These are phyloP conservation scores for Druon quercuslanigerum DNA, from an alignment of 1,140 invertebrate genomes.

Conservation along the genomic window DNA sequence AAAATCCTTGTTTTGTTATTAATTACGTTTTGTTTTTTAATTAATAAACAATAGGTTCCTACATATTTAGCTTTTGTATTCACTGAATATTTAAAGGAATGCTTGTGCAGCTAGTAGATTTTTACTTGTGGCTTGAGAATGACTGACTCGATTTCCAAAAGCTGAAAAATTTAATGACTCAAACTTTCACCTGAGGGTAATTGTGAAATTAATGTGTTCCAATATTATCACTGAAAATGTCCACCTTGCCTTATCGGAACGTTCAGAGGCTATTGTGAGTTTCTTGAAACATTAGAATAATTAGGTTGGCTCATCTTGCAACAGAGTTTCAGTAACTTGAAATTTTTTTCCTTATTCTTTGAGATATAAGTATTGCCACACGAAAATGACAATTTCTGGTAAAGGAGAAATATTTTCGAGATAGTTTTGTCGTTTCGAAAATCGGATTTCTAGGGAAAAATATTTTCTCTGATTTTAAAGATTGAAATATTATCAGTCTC, in stretches of 20 bases:
- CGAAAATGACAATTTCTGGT: too few species aligned
- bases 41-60: too few species aligned
- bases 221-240: not conserved
- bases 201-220: slow-evolving; percentile 1
- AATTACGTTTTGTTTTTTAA: too few species aligned
- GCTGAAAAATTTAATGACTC: slow-evolving; percentile 17
- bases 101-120: not conserved
- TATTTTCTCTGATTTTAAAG: too few species aligned
- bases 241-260: slow-evolving; percentile 7
- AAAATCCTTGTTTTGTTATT: too few species aligned
- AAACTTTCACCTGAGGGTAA: not conserved
- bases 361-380: too few species aligned
- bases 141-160: not conserved
- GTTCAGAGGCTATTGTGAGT: not conserved
- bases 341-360: too few species aligned
- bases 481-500: too few species aligned
- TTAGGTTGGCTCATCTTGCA: not conserved
- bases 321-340: too few species aligned
- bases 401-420: too few species aligned
- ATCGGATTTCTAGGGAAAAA: too few species aligned
- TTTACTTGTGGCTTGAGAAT: not conserved
- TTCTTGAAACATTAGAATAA: not conserved
- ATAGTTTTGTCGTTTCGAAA: too few species aligned
- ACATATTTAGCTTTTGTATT: not conserved
- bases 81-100: not conserved